phyloP scores from a whole-genome alignment of 2,797 vertebrate species.

The Phrynocephalus forsythii region DNA sequence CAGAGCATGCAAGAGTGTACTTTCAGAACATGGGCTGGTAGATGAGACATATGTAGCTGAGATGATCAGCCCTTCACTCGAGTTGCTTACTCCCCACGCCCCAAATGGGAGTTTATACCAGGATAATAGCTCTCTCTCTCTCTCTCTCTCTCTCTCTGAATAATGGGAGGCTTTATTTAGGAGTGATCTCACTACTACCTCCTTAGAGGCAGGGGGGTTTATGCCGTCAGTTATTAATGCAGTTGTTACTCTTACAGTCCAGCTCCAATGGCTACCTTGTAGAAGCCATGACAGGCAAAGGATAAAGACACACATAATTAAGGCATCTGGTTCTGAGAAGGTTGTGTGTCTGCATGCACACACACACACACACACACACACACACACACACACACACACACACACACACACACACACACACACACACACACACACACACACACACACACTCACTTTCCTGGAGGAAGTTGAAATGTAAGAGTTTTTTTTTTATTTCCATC shows the following conservation, averaged over 20 bases:
- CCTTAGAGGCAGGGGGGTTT: neutral
- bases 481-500: constrained; percentile 20
- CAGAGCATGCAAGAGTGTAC: too few species aligned
- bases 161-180: neutral
- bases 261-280: neutral
- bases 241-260: neutral
- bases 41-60: neutral
- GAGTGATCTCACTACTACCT: neutral
- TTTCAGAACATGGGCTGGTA: too few species aligned
- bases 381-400: neutral
- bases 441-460: neutral
- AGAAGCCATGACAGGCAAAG: neutral
- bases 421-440: constrained; percentile 42
- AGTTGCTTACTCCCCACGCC: too few species aligned
- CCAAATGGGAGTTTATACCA: neutral
- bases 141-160: too few species aligned
- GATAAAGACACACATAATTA: neutral
- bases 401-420: neutral
- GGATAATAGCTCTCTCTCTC: neutral
- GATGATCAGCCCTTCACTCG: neutral
- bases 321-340: neutral
- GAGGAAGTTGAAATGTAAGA: constrained; percentile 17
- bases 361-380: neutral
- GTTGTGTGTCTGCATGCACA: constrained; percentile 5
- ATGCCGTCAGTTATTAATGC: neutral